Evolutionary conservation across 2,113 vertebrate species (phyloP).

Genomic region (Oryctolagus cuniculus): mOryCun1.1 NC_091445.1:76750001-76750500

Average conservation of each 20-base stretch:
- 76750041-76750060: constrained; percentile 13
- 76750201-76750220: background rate
- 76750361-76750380: background rate
- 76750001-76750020: background rate
- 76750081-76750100: background rate
- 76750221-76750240: background rate
- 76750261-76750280: background rate
- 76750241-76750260: background rate
- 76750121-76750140: constrained; percentile 1
- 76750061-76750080: background rate
- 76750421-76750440: background rate
- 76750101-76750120: constrained; percentile 46
- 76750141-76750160: background rate
- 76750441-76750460: background rate
- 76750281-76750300: too few relatives aligned
- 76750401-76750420: background rate
- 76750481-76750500: background rate
- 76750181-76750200: background rate
- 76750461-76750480: background rate
- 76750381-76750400: too few relatives aligned
- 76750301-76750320: background rate
- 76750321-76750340: background rate
- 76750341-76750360: background rate
- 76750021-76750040: constrained; percentile 28
- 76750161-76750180: background rate